Percentiles rank a stretch among this genome's conserved stretches.
phyloP scores from a whole-genome alignment of 2,797 vertebrate species.

The Distichodus sexfasciatus region DNA sequence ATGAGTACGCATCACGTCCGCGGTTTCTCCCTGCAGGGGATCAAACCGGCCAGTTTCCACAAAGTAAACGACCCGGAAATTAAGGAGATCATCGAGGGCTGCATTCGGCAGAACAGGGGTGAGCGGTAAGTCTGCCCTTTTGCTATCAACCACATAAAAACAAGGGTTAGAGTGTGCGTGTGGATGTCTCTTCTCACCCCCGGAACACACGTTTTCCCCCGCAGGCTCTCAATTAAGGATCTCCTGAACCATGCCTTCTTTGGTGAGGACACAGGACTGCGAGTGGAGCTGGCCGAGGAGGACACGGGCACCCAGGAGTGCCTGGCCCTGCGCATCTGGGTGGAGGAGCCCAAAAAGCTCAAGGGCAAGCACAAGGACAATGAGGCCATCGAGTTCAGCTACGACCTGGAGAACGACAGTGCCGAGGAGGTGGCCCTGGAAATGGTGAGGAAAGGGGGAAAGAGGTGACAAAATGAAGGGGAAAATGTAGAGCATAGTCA shows the following conservation, averaged over 20 bases:
- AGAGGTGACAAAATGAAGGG: neutral
- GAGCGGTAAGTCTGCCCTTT: constrained; percentile 77
- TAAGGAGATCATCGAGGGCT: constrained; percentile 95
- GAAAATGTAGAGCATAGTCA: too few relatives aligned
- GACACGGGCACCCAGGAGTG: constrained; percentile 79
- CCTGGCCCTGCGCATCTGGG: constrained; percentile 90
- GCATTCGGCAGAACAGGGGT: constrained; percentile 89
- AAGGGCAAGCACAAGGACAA: constrained; percentile 99
- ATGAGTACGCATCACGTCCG: neutral
- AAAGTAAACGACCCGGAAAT: constrained; percentile 94
- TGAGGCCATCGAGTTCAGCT: constrained; percentile 96
- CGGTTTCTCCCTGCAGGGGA: constrained; percentile 74
- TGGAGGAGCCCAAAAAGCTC: constrained; percentile 93
- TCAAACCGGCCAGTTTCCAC: constrained; percentile 94
- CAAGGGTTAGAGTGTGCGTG: constrained; percentile 1
- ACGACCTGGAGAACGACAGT: constrained; percentile 87
- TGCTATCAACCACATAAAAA: neutral
- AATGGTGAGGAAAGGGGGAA: constrained; percentile 78
- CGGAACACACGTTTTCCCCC: neutral
- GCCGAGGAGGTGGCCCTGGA: constrained; percentile 92
- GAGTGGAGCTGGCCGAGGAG: constrained; percentile 92
- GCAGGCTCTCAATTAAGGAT: constrained; percentile 88
- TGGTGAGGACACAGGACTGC: constrained; percentile 91
- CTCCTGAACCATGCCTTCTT: constrained; percentile 91
- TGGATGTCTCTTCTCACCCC: neutral